Evolutionary conservation across 2,888 invertebrate genomes (phyloP).

Genomic region (Oligia latruncula): DNA sequence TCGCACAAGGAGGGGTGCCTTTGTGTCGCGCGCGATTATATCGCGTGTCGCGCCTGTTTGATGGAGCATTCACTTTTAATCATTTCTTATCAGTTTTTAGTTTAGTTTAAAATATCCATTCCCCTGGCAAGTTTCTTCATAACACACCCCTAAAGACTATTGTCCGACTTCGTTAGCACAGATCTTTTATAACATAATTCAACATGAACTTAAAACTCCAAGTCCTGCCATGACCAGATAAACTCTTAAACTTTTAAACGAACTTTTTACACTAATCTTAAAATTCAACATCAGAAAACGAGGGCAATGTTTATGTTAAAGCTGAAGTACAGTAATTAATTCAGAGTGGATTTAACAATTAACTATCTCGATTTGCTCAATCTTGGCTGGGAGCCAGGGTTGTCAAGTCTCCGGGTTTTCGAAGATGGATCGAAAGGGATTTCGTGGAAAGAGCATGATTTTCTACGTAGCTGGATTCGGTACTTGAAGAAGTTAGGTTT

Average conservation of each 20-base stretch:
- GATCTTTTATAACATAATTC: conserved; percentile 37
- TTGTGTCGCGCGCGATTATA: no score
- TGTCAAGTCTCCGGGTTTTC: conserved; percentile 32
- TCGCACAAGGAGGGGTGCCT: no score
- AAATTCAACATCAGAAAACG: conserved; percentile 56
- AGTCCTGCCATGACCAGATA: conserved; percentile 11
- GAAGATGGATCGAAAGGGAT: conserved; percentile 28
- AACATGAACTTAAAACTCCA: conserved; percentile 14
- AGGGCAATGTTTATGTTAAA: conserved; percentile 55
- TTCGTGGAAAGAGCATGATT: conserved; percentile 6
- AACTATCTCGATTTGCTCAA: conserved; percentile 43
- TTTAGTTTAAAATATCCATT: not conserved
- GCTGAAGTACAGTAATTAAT: conserved; percentile 54
- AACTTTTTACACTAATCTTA: conserved; percentile 51
- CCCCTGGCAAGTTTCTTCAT: not conserved
- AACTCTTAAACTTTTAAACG: conserved; percentile 24
- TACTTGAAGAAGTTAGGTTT: not conserved
- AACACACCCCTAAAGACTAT: not conserved
- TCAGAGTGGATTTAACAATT: conserved; percentile 58
- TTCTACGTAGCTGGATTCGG: not conserved
- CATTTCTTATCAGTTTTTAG: not conserved
- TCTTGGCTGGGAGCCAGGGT: conserved; percentile 37
- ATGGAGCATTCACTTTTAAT: not conserved
- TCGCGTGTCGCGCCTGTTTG: no score
- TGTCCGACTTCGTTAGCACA: conserved; percentile 5